These are phyloP conservation scores for Oreocharis arfaki DNA, from an alignment of 2,113 vertebrate genomes.

Conservation along the genomic window DNA sequence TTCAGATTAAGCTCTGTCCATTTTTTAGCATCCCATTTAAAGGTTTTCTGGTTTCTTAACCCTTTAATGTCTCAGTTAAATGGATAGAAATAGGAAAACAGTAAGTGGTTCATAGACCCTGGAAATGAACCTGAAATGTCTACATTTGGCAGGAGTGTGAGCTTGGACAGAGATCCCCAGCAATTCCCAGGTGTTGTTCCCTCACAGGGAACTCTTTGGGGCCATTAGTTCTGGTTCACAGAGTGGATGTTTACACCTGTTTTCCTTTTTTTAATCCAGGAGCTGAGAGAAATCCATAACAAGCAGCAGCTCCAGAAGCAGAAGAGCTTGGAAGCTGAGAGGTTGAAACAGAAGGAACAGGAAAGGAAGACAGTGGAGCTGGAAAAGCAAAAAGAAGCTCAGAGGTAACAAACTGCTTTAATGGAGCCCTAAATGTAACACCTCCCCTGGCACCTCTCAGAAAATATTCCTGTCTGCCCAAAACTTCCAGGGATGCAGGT, in stretches of 20 bases:
- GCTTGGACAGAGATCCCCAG: neutral
- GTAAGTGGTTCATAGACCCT: neutral
- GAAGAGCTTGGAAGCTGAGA: conserved; percentile 77
- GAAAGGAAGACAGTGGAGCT: conserved; percentile 72
- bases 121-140: neutral
- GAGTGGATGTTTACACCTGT: neutral
- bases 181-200: neutral
- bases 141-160: neutral
- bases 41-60: neutral
- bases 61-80: neutral
- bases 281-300: conserved; percentile 91
- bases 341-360: conserved; percentile 76
- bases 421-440: neutral
- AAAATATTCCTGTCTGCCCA: neutral
- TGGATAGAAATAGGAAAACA: neutral
- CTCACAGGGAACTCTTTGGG: neutral
- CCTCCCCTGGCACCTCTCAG: neutral
- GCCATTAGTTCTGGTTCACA: neutral
- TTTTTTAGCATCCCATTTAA: neutral
- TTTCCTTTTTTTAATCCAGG: conserved; percentile 73
- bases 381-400: conserved; percentile 77
- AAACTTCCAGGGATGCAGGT: neutral
- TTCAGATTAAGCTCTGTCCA: neutral
- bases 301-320: conserved; percentile 92
- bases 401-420: conserved; percentile 64